phyloP scores from a whole-genome alignment of 2,113 vertebrate species.

The Phalacrocorax pelagicus region DNA sequence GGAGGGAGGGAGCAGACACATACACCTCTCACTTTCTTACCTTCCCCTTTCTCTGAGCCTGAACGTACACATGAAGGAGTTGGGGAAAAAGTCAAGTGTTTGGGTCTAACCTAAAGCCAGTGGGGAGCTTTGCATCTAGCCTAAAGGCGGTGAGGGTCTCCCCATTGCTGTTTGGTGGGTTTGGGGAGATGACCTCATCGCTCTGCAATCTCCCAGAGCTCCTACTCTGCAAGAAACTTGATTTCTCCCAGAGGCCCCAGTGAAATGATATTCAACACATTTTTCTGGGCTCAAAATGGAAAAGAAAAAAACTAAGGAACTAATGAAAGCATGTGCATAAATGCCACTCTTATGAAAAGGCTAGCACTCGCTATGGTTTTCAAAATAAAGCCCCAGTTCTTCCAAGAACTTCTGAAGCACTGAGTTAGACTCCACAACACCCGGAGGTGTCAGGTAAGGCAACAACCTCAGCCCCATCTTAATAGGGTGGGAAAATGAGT shows the following conservation, averaged over 20 bases:
- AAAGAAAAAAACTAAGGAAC: neutral
- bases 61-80: neutral
- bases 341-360: neutral
- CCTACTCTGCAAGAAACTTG: neutral
- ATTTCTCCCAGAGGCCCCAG: neutral
- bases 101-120: neutral
- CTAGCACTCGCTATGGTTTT: neutral
- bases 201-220: neutral
- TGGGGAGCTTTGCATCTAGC: neutral
- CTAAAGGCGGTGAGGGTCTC: neutral
- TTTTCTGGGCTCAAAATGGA: constrained; percentile 28
- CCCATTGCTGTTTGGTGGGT: neutral
- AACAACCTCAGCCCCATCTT: neutral
- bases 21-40: neutral
- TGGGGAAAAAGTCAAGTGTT: neutral
- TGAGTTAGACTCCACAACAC: neutral
- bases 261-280: constrained; percentile 26
- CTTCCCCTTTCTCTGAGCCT: neutral
- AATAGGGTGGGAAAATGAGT: constrained; percentile 40
- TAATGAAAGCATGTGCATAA: constrained; percentile 44
- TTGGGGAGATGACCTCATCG: neutral
- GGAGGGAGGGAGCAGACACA: neutral
- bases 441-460: neutral
- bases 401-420: neutral
- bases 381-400: constrained; percentile 5